Evolutionary conservation across 2,888 invertebrate genomes (phyloP).

Genomic region (Synanthedon vespiformis): DNA sequence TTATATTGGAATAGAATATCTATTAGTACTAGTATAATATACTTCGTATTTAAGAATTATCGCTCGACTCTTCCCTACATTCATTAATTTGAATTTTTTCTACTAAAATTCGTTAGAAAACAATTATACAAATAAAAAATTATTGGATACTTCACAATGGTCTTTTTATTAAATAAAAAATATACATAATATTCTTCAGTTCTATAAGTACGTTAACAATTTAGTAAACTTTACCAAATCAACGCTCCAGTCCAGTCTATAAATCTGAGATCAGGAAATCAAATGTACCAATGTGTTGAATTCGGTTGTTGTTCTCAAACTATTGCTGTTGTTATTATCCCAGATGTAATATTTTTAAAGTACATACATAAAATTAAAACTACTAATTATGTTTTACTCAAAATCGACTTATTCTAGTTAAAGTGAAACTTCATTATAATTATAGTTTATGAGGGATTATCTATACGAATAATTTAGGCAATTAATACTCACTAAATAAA

Average conservation of each 20-base stretch:
- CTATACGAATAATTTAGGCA: too few relatives aligned
- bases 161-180: slow-evolving; percentile 64
- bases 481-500: too few relatives aligned
- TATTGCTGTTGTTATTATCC: not conserved
- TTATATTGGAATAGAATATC: too few relatives aligned
- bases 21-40: too few relatives aligned
- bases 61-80: too few relatives aligned
- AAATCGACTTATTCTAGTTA: too few relatives aligned
- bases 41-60: too few relatives aligned
- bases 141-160: slow-evolving; percentile 33
- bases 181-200: slow-evolving; percentile 32
- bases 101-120: too few relatives aligned
- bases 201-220: slow-evolving; percentile 68
- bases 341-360: not conserved
- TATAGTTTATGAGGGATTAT: too few relatives aligned
- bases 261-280: slow-evolving; percentile 53
- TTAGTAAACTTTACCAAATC: slow-evolving; percentile 64
- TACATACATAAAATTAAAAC: slow-evolving; percentile 1
- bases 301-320: not conserved
- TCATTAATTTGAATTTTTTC: too few relatives aligned
- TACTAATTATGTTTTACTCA: slow-evolving; percentile 1
- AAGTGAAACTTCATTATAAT: too few relatives aligned
- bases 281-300: slow-evolving; percentile 25
- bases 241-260: slow-evolving; percentile 43
- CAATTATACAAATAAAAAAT: too few relatives aligned